Evolutionary conservation across 2,113 vertebrate genomes (phyloP).

Genomic region (Oostethus manadensis): DNA sequence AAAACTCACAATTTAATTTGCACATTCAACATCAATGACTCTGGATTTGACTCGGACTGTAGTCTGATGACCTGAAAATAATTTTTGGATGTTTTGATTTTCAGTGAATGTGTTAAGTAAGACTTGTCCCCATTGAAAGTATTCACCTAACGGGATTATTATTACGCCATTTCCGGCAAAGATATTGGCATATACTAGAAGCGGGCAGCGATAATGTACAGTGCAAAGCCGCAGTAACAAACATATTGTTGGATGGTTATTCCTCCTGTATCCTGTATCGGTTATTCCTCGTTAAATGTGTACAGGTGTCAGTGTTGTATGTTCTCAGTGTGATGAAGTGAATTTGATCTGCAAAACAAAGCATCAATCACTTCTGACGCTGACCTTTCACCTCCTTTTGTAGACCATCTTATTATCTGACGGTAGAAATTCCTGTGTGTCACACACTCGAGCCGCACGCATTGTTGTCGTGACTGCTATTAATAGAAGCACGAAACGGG

Average conservation of each 20-base stretch:
- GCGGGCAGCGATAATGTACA: too few species aligned
- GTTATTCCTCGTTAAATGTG: background rate
- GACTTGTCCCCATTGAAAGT: too few species aligned
- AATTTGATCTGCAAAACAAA: background rate
- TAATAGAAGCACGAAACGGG: slow-evolving; percentile 54
- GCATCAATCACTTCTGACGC: background rate
- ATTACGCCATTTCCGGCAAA: too few species aligned
- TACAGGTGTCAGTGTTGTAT: background rate
- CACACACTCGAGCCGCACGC: slow-evolving; percentile 50
- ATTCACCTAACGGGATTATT: too few species aligned
- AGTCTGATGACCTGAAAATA: too few species aligned
- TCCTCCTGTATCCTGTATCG: background rate
- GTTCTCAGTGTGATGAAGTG: background rate
- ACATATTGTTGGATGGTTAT: background rate
- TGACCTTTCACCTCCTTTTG: slow-evolving; percentile 5
- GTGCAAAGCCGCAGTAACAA: too few species aligned
- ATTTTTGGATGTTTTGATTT: too few species aligned
- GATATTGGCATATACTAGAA: too few species aligned
- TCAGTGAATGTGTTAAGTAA: too few species aligned
- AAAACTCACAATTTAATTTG: too few species aligned
- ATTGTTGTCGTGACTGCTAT: slow-evolving; percentile 59
- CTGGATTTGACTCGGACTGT: too few species aligned
- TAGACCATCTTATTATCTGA: slow-evolving; percentile 44
- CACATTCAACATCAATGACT: too few species aligned
- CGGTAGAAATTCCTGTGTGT: slow-evolving; percentile 49